phyloP scores from a whole-genome alignment of 1,140 invertebrate genomes.

The Euglossa dilemma region DNA sequence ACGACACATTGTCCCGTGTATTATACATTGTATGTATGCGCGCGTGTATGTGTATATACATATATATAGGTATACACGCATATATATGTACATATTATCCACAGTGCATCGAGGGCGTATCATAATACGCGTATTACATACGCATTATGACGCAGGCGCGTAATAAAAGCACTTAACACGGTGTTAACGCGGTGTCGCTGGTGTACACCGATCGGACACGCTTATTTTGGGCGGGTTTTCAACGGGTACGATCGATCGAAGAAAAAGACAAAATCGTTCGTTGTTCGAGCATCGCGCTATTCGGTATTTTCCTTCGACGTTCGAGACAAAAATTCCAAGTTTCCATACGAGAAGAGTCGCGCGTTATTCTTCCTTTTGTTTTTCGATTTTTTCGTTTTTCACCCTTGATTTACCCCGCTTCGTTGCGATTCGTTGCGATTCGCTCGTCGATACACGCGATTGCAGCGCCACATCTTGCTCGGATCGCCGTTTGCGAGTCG shows the following conservation, averaged over 20 bases:
- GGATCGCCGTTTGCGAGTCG: background rate
- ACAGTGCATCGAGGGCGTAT: background rate
- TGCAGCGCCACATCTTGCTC: too few relatives aligned
- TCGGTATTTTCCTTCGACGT: background rate
- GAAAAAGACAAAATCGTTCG: background rate
- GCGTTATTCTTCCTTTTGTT: background rate
- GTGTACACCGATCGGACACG: background rate
- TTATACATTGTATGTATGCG: background rate
- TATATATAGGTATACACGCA: background rate
- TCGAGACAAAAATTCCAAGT: background rate
- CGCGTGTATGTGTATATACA: background rate
- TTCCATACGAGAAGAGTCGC: background rate
- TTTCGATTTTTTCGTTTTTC: background rate
- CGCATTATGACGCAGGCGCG: background rate
- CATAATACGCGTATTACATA: slow-evolving; percentile 13
- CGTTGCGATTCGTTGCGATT: too few relatives aligned
- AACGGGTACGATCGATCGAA: background rate
- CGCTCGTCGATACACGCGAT: too few relatives aligned
- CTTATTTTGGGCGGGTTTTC: background rate
- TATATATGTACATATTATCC: background rate
- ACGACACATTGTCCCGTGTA: background rate
- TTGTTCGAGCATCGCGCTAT: background rate
- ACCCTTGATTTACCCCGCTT: background rate
- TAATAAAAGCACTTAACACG: slow-evolving; percentile 7
- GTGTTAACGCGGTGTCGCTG: background rate